These are phyloP conservation scores for Rhipidura dahli DNA, from an alignment of 2,113 vertebrate genomes.

Conservation along the genomic window DNA sequence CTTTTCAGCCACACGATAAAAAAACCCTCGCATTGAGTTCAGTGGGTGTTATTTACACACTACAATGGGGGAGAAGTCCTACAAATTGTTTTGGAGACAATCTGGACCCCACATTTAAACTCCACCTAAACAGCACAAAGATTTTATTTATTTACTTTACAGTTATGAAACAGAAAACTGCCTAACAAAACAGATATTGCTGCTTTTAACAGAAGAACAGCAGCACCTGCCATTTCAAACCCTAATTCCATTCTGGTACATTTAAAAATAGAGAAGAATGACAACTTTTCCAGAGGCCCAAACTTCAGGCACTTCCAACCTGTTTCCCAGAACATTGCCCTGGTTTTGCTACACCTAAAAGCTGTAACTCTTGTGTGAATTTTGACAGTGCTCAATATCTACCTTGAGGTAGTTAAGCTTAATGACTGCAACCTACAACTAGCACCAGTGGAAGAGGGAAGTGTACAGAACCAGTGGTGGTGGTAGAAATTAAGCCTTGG, in stretches of 20 bases:
- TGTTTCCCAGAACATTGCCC: background rate
- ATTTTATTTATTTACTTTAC: slow-evolving; percentile 17
- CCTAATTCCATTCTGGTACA: slow-evolving; percentile 58
- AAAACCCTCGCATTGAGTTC: background rate
- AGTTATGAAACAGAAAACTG: background rate
- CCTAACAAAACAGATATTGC: background rate
- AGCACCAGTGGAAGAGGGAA: background rate
- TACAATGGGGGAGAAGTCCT: slow-evolving; percentile 5
- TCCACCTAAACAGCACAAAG: background rate
- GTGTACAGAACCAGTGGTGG: background rate
- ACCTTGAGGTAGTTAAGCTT: background rate
- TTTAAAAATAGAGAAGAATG: slow-evolving; percentile 35
- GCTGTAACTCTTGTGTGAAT: background rate
- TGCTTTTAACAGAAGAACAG: background rate
- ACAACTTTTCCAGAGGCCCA: background rate
- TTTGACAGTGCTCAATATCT: background rate
- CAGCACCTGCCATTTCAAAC: slow-evolving; percentile 63
- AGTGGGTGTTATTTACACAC: background rate
- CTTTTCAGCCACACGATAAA: slow-evolving; percentile 32
- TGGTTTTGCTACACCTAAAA: background rate
- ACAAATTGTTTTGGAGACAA: background rate
- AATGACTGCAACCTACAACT: background rate
- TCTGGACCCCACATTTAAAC: background rate
- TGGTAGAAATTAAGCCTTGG: background rate
- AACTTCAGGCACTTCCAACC: background rate